phyloP scores from a whole-genome alignment of 2,797 vertebrate genomes.

The Gorsachius magnificus region DNA sequence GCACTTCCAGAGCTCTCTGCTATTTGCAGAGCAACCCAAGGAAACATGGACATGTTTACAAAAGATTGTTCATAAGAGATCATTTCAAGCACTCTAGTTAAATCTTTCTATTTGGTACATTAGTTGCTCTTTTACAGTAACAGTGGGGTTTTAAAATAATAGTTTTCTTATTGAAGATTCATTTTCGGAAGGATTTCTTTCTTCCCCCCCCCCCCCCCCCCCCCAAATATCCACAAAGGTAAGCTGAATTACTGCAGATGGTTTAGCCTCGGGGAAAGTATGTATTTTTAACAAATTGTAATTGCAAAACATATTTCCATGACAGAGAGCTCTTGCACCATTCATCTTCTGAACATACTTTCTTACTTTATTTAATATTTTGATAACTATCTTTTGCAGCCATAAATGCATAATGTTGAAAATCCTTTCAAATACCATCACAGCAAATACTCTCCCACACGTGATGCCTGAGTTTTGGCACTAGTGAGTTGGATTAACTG shows the following conservation, averaged over 20 bases:
- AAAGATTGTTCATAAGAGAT: conserved; percentile 28
- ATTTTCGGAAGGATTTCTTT: neutral
- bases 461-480: neutral
- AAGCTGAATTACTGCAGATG: conserved; percentile 5
- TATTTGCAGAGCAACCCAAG: conserved; percentile 22
- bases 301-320: neutral
- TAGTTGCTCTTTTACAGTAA: conserved; percentile 47
- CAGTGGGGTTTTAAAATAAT: neutral
- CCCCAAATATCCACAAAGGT: conserved; percentile 37
- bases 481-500: neutral
- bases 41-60: neutral
- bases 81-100: neutral
- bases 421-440: neutral
- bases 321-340: neutral
- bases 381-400: neutral
- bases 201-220: neutral
- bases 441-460: neutral
- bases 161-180: neutral
- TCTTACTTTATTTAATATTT: neutral
- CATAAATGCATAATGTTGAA: neutral
- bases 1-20: conserved; percentile 19
- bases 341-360: neutral
- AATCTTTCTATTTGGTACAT: conserved; percentile 17
- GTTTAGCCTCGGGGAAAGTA: neutral
- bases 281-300: conserved; percentile 4